phyloP scores from a whole-genome alignment of 37 sponge, comb jelly and placozoan species.

The Ephydatia muelleri region DNA sequence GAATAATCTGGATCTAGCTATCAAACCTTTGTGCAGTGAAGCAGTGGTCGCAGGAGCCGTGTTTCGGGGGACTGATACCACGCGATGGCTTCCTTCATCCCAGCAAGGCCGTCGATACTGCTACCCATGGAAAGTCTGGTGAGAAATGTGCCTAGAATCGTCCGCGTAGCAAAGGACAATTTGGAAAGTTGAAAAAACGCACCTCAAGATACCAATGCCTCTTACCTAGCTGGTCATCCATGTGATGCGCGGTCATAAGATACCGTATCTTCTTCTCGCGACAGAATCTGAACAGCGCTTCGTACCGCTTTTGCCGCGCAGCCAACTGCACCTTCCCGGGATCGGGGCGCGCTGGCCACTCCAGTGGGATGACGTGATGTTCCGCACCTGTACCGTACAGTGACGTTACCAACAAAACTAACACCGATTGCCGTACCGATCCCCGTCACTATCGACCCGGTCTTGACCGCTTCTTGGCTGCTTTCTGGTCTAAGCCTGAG shows the following conservation, averaged over 20 bases:
- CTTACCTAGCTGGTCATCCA: constrained; percentile 71
- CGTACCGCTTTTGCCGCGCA: constrained; percentile 25
- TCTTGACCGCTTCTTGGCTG: constrained; percentile 36
- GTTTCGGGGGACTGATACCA: constrained; percentile 21
- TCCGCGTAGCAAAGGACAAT: too few species aligned
- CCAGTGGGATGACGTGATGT: constrained; percentile 28
- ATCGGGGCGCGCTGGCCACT: constrained; percentile 26
- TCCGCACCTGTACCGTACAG: constrained; percentile 21
- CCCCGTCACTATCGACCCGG: constrained; percentile 12
- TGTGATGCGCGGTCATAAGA: constrained; percentile 62
- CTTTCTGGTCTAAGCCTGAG: constrained; percentile 46
- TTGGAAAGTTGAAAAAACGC: too few species aligned
- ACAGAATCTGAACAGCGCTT: constrained; percentile 33
- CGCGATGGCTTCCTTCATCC: constrained; percentile 15
- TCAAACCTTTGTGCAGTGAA: constrained; percentile 36
- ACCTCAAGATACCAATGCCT: not conserved
- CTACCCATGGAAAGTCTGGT: constrained; percentile 47
- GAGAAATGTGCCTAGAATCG: constrained; percentile 56
- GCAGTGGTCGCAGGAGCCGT: constrained; percentile 49
- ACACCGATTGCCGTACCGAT: constrained; percentile 13
- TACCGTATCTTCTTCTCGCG: not conserved
- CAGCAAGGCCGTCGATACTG: constrained; percentile 58
- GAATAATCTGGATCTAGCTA: not conserved
- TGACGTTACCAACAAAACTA: not conserved
- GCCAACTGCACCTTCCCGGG: constrained; percentile 23